Percentiles rank a stretch among this genome's conserved stretches.
Evolutionary conservation across 2,797 vertebrate species (phyloP).

Genomic region (Bovichtus variegatus): DNA sequence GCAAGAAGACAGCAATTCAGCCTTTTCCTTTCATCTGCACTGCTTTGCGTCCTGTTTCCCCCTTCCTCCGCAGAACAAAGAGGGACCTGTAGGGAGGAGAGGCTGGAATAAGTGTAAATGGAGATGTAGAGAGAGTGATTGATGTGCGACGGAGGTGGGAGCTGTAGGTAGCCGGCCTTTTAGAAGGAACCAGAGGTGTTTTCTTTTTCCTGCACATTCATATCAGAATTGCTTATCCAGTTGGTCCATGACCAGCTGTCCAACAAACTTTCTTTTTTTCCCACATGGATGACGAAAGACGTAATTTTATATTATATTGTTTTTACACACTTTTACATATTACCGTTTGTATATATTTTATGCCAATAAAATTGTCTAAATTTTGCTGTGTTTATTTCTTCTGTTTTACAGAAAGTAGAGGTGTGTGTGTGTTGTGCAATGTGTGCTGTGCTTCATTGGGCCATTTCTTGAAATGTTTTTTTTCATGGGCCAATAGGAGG

Average conservation of each 20-base stretch:
- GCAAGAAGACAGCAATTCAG: constrained; percentile 57
- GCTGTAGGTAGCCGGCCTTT: constrained; percentile 55
- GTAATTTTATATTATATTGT: constrained; percentile 52
- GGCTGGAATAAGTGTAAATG: constrained; percentile 69
- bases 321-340: constrained; percentile 51
- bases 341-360: constrained; percentile 71
- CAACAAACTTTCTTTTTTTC: constrained; percentile 22
- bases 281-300: constrained; percentile 2
- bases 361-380: constrained; percentile 71
- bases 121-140: constrained; percentile 68
- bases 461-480: too few species aligned
- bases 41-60: constrained; percentile 39
- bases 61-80: constrained; percentile 66
- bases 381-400: constrained; percentile 20
- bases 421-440: too few species aligned
- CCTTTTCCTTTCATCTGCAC: constrained; percentile 36
- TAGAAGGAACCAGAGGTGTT: constrained; percentile 61
- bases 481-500: too few species aligned
- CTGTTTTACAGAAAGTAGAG: neutral
- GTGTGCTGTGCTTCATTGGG: too few species aligned
- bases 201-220: constrained; percentile 51
- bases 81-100: constrained; percentile 56
- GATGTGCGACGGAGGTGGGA: constrained; percentile 65
- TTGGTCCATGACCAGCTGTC: constrained; percentile 29
- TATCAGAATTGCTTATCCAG: constrained; percentile 32